Conservation (phyloP, 1,140 invertebrate species). For the Mya arenaria region DNA sequence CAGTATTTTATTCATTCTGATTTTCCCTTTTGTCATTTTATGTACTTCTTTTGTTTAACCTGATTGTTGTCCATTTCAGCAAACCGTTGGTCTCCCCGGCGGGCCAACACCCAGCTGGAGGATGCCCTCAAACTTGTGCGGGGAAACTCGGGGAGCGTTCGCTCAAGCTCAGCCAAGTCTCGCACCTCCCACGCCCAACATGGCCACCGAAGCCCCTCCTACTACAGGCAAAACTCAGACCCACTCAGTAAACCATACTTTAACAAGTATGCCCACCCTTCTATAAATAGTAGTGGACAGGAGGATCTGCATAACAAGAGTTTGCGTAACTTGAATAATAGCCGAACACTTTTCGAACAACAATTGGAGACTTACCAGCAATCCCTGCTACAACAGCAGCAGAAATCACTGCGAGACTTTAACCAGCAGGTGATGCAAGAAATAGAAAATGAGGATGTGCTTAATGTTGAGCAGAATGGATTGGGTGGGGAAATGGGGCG, state of each 20-base stretch:
- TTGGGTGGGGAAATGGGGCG: conserved; percentile 3
- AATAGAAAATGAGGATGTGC: conserved; percentile 61
- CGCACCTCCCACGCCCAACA: conserved; percentile 22
- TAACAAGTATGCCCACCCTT: conserved; percentile 56
- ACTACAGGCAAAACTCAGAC: conserved; percentile 51
- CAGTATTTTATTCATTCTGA: too few species aligned
- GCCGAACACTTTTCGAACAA: conserved; percentile 73
- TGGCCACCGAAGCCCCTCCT: not conserved
- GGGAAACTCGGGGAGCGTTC: conserved; percentile 33
- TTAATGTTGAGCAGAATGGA: conserved; percentile 22
- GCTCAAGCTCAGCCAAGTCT: not conserved
- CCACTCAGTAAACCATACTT: conserved; percentile 59
- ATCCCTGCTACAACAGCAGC: conserved; percentile 67
- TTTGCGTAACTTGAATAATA: conserved; percentile 69
- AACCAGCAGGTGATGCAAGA: conserved; percentile 69
- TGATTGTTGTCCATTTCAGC: conserved; percentile 10
- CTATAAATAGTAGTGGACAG: conserved; percentile 26
- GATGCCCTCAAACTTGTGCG: conserved; percentile 62
- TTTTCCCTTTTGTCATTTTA: too few species aligned
- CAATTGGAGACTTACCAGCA: conserved; percentile 72
- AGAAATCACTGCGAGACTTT: conserved; percentile 70
- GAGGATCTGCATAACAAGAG: conserved; percentile 69
- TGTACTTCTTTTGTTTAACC: too few species aligned
- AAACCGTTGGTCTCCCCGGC: conserved; percentile 39
- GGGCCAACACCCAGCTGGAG: conserved; percentile 49